A percentile compares a stretch with the other conserved stretches of the same genome.
Evolutionary conservation across 2,797 vertebrate genomes (phyloP).

Genomic region (Alosa sapidissima): DNA sequence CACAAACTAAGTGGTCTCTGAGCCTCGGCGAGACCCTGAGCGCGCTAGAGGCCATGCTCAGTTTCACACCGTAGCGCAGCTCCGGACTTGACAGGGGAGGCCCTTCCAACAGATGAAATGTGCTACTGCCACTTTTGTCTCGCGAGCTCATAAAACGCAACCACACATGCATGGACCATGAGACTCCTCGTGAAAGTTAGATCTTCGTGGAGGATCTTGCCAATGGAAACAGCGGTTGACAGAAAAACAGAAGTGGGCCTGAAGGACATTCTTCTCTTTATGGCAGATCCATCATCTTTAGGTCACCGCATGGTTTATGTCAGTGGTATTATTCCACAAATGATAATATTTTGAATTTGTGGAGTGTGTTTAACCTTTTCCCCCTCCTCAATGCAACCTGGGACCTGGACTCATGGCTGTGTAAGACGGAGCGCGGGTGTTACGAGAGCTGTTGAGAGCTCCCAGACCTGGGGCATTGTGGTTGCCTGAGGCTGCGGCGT

Average conservation of each 20-base stretch:
- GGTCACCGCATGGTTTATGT: slow-evolving; percentile 56
- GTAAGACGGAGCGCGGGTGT: background rate
- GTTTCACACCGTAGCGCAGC: slow-evolving; percentile 36
- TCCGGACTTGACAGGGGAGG: slow-evolving; percentile 46
- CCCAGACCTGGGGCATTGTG: background rate
- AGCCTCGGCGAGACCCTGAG: slow-evolving; percentile 36
- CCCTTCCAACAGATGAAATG: slow-evolving; percentile 52
- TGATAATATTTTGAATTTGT: slow-evolving; percentile 49
- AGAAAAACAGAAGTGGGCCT: slow-evolving; percentile 51
- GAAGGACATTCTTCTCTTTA: slow-evolving; percentile 52
- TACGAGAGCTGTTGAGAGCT: background rate
- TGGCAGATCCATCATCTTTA: slow-evolving; percentile 56
- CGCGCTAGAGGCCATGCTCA: slow-evolving; percentile 43
- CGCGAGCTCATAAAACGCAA: slow-evolving; percentile 55
- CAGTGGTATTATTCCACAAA: slow-evolving; percentile 51
- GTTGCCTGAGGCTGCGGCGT: background rate
- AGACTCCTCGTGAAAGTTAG: slow-evolving; percentile 59
- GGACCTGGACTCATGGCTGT: slow-evolving; percentile 32
- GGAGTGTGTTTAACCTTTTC: slow-evolving; percentile 54
- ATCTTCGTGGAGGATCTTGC: slow-evolving; percentile 53
- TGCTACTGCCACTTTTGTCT: slow-evolving; percentile 57
- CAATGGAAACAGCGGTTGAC: slow-evolving; percentile 56
- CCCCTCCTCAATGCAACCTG: slow-evolving; percentile 40
- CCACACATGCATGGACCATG: slow-evolving; percentile 58
- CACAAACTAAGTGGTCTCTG: slow-evolving; percentile 49